Evolutionary conservation across 2,113 vertebrate species (phyloP), one percentile per base, ranked within the genome.

Genomic region (Malurus melanocephalus): DNA sequence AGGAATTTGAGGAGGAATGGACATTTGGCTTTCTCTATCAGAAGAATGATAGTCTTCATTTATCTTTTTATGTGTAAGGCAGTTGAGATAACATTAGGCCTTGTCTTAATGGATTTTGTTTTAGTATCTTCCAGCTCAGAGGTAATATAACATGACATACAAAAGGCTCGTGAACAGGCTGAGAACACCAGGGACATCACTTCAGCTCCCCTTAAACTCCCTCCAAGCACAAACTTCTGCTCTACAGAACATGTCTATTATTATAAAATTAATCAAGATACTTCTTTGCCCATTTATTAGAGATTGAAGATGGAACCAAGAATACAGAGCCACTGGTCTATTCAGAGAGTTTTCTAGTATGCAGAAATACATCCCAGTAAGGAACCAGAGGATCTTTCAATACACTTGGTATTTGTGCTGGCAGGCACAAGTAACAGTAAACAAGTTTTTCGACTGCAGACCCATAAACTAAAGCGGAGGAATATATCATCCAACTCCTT

Each of bases 31-130:
- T 90, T 87, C 76, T 64, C 73, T 83, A 45, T 55, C 16, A 74
- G 71, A 94, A 89, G 80, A 92, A 90, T 67, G 24, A 92, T 23
- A 55, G 49, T 78, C 64, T 72, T 87, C 69, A 83, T 94, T 77
- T 62, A 61, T 82, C 75, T 79, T 93, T 93, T 89, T 89, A 48
- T 81, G 75, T 20, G 21, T 68, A 82, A 86, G 87, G 62, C 72
- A 92, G 69, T n/a, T 85, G 79, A 88, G 90, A 76, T 67, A 94
- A 92, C 83, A 66, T 92, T 87, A 94, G 45, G 77, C 65, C 89
- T 89, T 90, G 82, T 93, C 90, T 88, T 95, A 95, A 93, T 95
- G 94, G 91, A 94, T 90, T 96, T 85, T 85, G 71, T 28, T 95
- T 94, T 82, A 93, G 19, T 84, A 65, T 78, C 90, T 95, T 92